phyloP scores from a whole-genome alignment of 2,113 vertebrate genomes.

The Oncorhynchus mykiss region DNA sequence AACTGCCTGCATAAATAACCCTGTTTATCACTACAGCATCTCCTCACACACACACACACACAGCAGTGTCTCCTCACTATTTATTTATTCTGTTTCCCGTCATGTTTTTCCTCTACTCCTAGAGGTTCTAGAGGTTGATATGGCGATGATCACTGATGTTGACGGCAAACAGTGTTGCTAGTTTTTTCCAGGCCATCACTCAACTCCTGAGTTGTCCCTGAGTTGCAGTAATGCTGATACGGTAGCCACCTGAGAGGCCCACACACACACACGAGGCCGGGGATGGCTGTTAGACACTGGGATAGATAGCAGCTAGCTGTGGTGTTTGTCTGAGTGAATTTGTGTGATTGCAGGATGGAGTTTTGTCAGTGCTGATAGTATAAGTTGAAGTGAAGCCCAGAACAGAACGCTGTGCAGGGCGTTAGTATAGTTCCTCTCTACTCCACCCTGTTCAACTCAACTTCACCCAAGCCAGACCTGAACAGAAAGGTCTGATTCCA shows the following conservation, averaged over 20 bases:
- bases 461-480: no score
- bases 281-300: constrained; percentile 16
- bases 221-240: not conserved
- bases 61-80: not conserved
- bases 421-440: not conserved
- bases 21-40: constrained; percentile 57
- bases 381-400: constrained; percentile 48
- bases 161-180: constrained; percentile 14
- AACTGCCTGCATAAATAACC: constrained; percentile 62
- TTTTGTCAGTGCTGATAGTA: constrained; percentile 39
- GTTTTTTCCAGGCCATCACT: constrained; percentile 53
- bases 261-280: not conserved
- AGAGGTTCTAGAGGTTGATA: constrained; percentile 34
- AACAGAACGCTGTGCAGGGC: constrained; percentile 38
- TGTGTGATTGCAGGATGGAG: constrained; percentile 44
- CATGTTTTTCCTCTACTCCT: constrained; percentile 22
- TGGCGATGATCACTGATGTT: constrained; percentile 50
- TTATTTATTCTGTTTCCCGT: constrained; percentile 37
- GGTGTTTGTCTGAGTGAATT: constrained; percentile 23
- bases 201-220: constrained; percentile 26
- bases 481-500: no score
- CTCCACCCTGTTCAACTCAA: no score
- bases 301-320: constrained; percentile 51
- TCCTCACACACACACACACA: constrained; percentile 26
- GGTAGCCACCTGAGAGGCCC: constrained; percentile 44